Evolutionary conservation across 1,140 invertebrate species (phyloP).

Genomic region (Leptoteleia sp.): DNA sequence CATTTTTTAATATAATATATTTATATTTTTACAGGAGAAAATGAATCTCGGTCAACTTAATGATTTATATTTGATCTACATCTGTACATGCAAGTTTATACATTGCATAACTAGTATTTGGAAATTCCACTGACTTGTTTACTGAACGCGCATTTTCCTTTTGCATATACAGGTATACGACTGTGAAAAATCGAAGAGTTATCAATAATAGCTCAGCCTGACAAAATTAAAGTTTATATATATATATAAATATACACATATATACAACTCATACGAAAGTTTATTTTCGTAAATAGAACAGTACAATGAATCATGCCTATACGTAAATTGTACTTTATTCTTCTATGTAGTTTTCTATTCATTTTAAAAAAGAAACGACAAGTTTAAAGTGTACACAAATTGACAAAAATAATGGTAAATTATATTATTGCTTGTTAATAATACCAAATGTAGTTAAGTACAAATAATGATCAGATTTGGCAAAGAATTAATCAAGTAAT

Average conservation of each 20-base stretch:
- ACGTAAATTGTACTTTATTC: conserved; percentile 24
- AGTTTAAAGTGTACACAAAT: neutral
- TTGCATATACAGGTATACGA: conserved; percentile 13
- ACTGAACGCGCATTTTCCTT: conserved; percentile 41
- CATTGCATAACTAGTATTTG: conserved; percentile 5
- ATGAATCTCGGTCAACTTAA: conserved; percentile 55
- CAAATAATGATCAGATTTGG: conserved; percentile 3
- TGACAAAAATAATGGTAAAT: conserved; percentile 13
- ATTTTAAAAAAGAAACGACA: conserved; percentile 9
- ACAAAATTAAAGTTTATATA: conserved; percentile 7
- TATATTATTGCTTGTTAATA: conserved; percentile 31
- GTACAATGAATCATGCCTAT: conserved; percentile 14
- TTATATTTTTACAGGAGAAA: conserved; percentile 27
- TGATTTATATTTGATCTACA: neutral
- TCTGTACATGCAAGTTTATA: conserved; percentile 11
- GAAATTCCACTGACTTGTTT: conserved; percentile 9
- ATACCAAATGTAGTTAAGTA: conserved; percentile 9
- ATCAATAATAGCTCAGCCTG: conserved; percentile 14
- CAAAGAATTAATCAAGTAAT: neutral
- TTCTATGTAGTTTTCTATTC: conserved; percentile 17
- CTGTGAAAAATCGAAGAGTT: no score
- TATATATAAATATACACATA: neutral
- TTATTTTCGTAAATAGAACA: conserved; percentile 32
- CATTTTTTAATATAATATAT: no score
- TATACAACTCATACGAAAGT: conserved; percentile 6